Conservation (phyloP, 2,797 vertebrate genomes). For the Pangasius mekongensis region DNA sequence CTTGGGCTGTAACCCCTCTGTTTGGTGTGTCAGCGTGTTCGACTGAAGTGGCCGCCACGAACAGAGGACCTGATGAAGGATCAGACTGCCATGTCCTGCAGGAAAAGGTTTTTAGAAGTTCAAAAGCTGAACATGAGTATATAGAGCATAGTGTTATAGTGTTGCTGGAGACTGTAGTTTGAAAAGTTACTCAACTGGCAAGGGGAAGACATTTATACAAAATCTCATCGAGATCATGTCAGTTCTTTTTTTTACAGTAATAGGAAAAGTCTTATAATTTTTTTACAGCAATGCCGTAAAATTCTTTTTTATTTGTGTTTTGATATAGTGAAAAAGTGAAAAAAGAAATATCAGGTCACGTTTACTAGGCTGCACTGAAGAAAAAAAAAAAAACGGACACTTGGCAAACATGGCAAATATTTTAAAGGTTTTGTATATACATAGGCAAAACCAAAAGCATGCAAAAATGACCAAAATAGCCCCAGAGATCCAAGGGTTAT, state of each 20-base stretch:
- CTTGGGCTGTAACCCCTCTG: constrained; percentile 67
- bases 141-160: background rate
- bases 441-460: background rate
- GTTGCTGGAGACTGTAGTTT: background rate
- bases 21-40: constrained; percentile 64
- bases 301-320: too few relatives aligned
- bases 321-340: too few relatives aligned
- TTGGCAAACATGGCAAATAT: background rate
- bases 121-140: background rate
- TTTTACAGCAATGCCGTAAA: too few relatives aligned
- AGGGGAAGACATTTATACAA: background rate
- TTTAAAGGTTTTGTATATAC: background rate
- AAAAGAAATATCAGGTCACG: background rate
- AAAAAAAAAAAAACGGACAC: too few relatives aligned
- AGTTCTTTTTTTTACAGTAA: background rate
- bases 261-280: too few relatives aligned
- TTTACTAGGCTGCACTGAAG: too few relatives aligned
- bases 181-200: background rate
- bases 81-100: constrained; percentile 79
- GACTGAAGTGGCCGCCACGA: constrained; percentile 76
- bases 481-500: background rate
- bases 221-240: background rate
- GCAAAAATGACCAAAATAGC: background rate
- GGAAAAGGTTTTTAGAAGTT: constrained; percentile 16
- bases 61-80: constrained; percentile 69